Evolutionary conservation across 2,797 vertebrate genomes (phyloP).

Genomic region (Argyrosomus regius): DNA sequence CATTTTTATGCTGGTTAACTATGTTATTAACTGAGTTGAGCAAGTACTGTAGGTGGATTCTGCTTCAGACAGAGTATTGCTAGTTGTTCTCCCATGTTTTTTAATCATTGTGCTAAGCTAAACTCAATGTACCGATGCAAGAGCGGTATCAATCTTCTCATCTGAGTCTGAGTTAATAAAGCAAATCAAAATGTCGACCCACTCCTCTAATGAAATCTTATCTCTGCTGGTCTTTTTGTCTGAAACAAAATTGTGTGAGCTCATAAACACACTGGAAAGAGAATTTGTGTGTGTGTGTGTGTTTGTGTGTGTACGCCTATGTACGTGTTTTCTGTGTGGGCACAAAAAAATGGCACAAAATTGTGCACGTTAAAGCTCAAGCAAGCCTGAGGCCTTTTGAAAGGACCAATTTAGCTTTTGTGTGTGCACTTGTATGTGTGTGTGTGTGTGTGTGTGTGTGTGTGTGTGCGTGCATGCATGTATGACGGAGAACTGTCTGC

Average conservation of each 20-base stretch:
- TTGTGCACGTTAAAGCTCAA: slow-evolving; percentile 43
- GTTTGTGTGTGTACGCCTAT: not conserved
- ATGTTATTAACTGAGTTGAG: not conserved
- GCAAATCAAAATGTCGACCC: not conserved
- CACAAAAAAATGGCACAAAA: slow-evolving; percentile 17
- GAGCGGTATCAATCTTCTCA: not conserved
- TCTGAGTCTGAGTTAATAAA: not conserved
- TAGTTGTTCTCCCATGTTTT: not conserved
- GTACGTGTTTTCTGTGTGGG: not conserved
- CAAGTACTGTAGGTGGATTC: not conserved
- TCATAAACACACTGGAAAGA: slow-evolving; percentile 3
- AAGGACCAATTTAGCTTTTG: slow-evolving; percentile 28
- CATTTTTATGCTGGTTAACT: slow-evolving; percentile 1
- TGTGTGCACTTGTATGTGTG: slow-evolving; percentile 8
- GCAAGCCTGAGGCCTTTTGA: slow-evolving; percentile 49
- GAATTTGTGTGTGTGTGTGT: slow-evolving; percentile 6
- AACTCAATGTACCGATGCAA: not conserved
- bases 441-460: slow-evolving; percentile 9
- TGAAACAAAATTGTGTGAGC: not conserved
- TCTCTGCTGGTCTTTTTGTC: not conserved
- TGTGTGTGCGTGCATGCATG: slow-evolving; percentile 2
- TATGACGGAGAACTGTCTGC: slow-evolving; percentile 53
- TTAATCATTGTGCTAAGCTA: not conserved
- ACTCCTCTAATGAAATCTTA: not conserved
- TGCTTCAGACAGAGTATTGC: not conserved